Base-by-base conservation (phyloP, 2,113 vertebrate genomes). In the Gopherus evgoodei region DNA sequence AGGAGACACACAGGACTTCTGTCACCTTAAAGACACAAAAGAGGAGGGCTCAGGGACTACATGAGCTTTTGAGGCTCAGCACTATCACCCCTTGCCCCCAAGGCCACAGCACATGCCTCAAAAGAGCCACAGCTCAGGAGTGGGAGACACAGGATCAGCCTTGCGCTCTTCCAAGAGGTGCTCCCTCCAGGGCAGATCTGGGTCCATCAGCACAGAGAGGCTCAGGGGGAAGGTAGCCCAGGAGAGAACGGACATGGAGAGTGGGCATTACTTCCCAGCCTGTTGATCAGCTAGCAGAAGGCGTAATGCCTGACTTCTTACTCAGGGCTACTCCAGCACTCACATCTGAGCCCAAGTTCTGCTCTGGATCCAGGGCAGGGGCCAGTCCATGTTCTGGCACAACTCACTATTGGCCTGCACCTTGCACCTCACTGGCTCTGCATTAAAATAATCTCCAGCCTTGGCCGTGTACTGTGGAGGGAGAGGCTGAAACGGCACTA, bases 371-470 rank as follows among this genome's bases (percentile, higher is more conserved):
- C 13, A 25, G 42, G 25, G 38, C n/a, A 42, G 21, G 38, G 69
- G n/a, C n/a, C 69, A 72, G 69, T 24, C 35, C 24, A 44, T 31
- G 31, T 17, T 49, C 13, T 29, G 44, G 76, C 27, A 47, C 25
- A 49, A n/a, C 38, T 75, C 5, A 2, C 72, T 57, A 4, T 42
- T 10, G 22, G 3, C 35, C 44, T 62, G 35, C 49, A 29, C 44
- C 65, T 0, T 0, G 27, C 29, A 10, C 25, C 6, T 25, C 80
- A 49, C 4, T 0, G 1, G 4, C 53, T 69, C 52, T 0, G 0
- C 1, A 1, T 29, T 12, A 22, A 31, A 86, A 19, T 2, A n/a
- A 52, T 35, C 3, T 1, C 24, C 5, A 0, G 1, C 16, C 24
- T 50, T 31, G 31, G 2, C 2, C 31, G 22, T 27, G 8, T 0